Percentiles rank a stretch among this genome's conserved stretches.
Evolutionary conservation across 2,113 vertebrate species (phyloP).

Genomic region (Sturnus vulgaris): DNA sequence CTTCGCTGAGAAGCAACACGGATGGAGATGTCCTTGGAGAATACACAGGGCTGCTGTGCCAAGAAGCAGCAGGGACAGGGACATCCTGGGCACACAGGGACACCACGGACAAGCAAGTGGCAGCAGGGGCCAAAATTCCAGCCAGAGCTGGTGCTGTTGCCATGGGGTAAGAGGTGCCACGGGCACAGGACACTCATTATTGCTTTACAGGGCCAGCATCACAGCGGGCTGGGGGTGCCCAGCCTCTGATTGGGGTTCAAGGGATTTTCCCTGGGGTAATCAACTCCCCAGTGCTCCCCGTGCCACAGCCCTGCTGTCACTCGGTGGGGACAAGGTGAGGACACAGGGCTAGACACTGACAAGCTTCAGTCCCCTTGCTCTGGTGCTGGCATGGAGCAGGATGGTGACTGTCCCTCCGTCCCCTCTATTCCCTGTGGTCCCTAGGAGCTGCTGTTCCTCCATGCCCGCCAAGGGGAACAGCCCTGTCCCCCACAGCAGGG

Average conservation of each 20-base stretch:
- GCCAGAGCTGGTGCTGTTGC: rapidly evolving
- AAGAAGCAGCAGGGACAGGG: background rate
- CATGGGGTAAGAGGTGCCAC: rapidly evolving
- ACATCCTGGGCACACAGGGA: background rate
- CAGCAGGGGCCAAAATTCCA: background rate
- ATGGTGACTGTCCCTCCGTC: background rate
- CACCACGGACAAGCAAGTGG: background rate
- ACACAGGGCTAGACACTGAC: background rate
- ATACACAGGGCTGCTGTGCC: background rate
- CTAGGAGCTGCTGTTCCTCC: background rate
- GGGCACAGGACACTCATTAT: background rate
- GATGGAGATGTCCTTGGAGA: background rate
- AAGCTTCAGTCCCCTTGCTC: background rate
- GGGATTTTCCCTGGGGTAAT: background rate
- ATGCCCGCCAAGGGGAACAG: background rate
- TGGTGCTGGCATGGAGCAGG: background rate
- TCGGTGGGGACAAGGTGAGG: background rate
- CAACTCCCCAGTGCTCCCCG: background rate
- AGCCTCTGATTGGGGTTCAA: background rate
- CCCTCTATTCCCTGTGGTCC: background rate
- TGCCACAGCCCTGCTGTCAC: rapidly evolving
- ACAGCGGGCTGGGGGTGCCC: rapidly evolving
- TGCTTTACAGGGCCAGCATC: background rate
- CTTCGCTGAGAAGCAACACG: background rate
- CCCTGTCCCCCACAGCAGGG: background rate